A percentile compares a stretch with the other conserved stretches of the same genome.
These are phyloP conservation scores for Gymnarchus niloticus DNA, from an alignment of 2,113 vertebrate genomes.

Conservation along the genomic window DNA sequence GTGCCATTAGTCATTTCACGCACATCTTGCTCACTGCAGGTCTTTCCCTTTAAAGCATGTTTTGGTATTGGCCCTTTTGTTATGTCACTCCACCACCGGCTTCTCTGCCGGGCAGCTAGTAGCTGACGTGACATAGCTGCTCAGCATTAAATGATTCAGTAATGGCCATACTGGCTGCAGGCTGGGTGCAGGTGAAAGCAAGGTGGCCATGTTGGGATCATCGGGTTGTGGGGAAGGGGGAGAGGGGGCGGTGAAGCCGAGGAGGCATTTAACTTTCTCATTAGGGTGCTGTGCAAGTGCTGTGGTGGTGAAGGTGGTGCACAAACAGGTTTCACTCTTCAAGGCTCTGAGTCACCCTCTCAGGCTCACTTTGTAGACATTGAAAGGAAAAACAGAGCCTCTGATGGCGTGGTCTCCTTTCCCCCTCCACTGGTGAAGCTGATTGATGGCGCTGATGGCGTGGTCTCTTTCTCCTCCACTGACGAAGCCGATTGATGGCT, in stretches of 20 bases:
- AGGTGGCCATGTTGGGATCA: background rate
- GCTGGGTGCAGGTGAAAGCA: background rate
- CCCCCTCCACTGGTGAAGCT: background rate
- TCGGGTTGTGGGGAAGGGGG: background rate
- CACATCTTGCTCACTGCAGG: background rate
- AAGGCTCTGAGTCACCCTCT: background rate
- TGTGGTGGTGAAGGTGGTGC: background rate
- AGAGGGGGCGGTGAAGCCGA: background rate
- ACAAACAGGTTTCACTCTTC: background rate
- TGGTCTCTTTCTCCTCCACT: background rate
- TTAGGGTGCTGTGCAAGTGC: background rate
- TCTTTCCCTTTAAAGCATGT: too few relatives aligned
- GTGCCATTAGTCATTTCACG: background rate
- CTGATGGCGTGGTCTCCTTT: background rate
- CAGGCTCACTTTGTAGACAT: constrained; percentile 21
- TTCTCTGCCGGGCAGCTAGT: background rate
- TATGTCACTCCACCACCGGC: background rate
- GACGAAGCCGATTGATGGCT: constrained; percentile 8
- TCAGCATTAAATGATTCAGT: background rate
- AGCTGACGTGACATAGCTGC: background rate
- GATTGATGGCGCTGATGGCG: background rate
- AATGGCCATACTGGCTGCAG: background rate
- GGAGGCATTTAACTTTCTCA: background rate
- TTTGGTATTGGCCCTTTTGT: background rate
- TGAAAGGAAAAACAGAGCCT: constrained; percentile 9